Percentiles rank a stretch among this genome's conserved stretches.
Conservation (phyloP, 30 jellyfish, hydroid and myxozoan genomes). For the Mastigias papua region DNA sequence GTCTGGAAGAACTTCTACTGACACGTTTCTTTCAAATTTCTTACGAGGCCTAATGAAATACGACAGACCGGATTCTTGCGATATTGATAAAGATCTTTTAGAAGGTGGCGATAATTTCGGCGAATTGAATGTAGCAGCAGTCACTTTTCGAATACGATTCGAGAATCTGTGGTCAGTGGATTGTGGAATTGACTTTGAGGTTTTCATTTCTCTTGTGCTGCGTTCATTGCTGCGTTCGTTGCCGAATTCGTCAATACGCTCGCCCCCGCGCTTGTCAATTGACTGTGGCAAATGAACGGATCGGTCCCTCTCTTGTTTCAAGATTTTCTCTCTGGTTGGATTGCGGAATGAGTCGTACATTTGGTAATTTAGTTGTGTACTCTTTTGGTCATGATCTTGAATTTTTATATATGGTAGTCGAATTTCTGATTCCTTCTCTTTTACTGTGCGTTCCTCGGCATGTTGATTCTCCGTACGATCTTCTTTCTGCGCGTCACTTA, state of each 20-base stretch:
- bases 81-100: conserved; percentile 1
- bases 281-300: neutral
- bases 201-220: neutral
- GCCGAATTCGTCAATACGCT: too few species aligned
- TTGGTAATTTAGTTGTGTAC: neutral
- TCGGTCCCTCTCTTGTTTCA: neutral
- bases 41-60: neutral
- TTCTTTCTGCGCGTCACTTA: neutral
- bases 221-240: conserved; percentile 18
- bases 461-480: neutral
- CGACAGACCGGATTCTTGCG: conserved; percentile 22
- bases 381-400: neutral
- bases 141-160: neutral
- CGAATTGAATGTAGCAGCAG: neutral
- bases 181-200: neutral
- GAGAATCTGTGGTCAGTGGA: neutral
- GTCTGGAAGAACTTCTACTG: neutral
- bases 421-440: neutral
- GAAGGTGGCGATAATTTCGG: neutral
- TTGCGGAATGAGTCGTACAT: neutral
- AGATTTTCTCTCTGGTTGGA: neutral
- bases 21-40: conserved; percentile 5
- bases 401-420: conserved; percentile 4
- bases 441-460: neutral
- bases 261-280: neutral